These are phyloP conservation scores for Litocranius walleri DNA, from an alignment of 2,113 vertebrate genomes.

Conservation along the genomic window DNA sequence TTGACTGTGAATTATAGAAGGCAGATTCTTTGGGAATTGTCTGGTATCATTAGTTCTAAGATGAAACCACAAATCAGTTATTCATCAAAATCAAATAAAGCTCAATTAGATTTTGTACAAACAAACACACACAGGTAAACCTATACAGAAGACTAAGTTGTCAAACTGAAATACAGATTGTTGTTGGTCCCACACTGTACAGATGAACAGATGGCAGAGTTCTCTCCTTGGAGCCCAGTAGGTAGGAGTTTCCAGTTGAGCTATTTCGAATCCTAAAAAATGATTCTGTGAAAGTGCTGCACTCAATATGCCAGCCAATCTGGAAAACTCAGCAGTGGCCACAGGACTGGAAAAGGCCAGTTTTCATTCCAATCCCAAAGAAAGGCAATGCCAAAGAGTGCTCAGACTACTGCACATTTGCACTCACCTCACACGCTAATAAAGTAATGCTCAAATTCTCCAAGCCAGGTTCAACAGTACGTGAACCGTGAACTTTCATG, in stretches of 20 bases:
- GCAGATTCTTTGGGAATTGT: background rate
- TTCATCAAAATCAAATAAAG: background rate
- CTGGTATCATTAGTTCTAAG: background rate
- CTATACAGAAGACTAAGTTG: background rate
- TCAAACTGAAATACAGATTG: background rate
- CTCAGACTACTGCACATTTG: background rate
- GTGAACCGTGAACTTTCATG: background rate
- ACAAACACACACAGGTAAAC: background rate
- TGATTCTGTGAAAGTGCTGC: background rate
- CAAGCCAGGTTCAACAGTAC: background rate
- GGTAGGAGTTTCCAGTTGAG: background rate
- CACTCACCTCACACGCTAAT: rapidly evolving
- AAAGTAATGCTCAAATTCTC: background rate
- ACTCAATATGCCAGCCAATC: background rate
- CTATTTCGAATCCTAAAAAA: background rate
- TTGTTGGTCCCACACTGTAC: rapidly evolving
- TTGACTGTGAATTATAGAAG: background rate
- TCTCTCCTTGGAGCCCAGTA: background rate
- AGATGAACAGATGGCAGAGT: background rate
- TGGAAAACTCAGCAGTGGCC: background rate
- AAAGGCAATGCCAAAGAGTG: background rate
- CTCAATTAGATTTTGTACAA: background rate
- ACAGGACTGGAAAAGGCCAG: background rate
- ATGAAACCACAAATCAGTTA: background rate
- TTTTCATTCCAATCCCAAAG: background rate